These are phyloP conservation scores for Tetragnatha montana DNA, from an alignment of 2,888 invertebrate genomes.

Conservation along the genomic window DNA sequence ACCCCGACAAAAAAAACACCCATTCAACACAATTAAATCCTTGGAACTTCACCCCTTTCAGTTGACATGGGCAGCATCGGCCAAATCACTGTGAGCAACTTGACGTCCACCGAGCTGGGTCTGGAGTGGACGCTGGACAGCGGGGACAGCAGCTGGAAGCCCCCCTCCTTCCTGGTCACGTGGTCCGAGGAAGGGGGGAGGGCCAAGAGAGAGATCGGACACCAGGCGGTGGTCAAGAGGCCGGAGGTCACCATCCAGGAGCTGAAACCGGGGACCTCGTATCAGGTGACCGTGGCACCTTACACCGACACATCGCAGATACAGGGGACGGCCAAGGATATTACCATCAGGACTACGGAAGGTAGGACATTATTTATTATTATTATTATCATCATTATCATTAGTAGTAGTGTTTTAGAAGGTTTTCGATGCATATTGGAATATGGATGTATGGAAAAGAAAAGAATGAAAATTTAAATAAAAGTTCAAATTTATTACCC, in stretches of 20 bases:
- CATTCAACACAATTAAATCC: no score
- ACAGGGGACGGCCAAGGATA: constrained; percentile 23
- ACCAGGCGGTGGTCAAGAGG: constrained; percentile 15
- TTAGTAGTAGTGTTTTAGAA: no score
- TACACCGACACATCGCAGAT: constrained; percentile 15
- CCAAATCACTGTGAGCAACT: constrained; percentile 25
- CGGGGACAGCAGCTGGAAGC: constrained; percentile 36
- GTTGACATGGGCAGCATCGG: constrained; percentile 56
- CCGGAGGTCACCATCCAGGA: neutral
- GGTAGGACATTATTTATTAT: constrained; percentile 14
- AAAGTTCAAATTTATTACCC: no score
- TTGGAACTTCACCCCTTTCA: no score
- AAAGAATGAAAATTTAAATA: no score
- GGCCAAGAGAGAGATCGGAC: neutral
- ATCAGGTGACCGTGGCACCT: constrained; percentile 40
- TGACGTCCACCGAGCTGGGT: neutral
- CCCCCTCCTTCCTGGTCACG: constrained; percentile 54
- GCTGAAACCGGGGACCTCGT: constrained; percentile 43
- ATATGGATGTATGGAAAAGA: no score
- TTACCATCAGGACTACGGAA: constrained; percentile 30
- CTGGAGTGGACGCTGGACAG: constrained; percentile 36
- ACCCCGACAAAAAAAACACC: no score
- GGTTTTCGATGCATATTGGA: no score
- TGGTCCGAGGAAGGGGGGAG: constrained; percentile 3
- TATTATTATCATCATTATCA: neutral